A percentile compares a stretch with the other conserved stretches of the same genome.
Evolutionary conservation across 2,113 vertebrate species (phyloP).

Genomic region (Hemicordylus capensis): DNA sequence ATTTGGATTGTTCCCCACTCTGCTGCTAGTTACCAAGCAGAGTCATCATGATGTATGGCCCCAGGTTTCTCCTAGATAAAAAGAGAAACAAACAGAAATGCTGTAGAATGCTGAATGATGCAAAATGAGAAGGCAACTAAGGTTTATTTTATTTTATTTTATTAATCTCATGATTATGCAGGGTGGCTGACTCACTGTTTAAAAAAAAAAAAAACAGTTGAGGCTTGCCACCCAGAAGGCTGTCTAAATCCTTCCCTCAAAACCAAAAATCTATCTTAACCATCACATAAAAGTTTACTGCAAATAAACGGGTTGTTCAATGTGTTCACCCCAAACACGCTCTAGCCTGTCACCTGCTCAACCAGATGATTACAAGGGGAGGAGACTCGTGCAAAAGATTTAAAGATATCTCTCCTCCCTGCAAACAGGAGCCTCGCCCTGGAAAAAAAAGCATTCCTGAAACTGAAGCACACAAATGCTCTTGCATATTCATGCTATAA

Average conservation of each 20-base stretch:
- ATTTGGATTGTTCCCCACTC: too few relatives aligned
- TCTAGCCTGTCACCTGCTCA: constrained; percentile 8
- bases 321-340: background rate
- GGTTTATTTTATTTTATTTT: constrained; percentile 15
- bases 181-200: constrained; percentile 23
- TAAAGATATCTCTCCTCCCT: background rate
- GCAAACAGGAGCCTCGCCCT: background rate
- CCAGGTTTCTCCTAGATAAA: background rate
- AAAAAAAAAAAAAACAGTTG: constrained; percentile 13
- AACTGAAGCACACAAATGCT: background rate
- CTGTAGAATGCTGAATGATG: background rate
- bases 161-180: constrained; percentile 7
- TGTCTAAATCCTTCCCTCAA: constrained; percentile 14
- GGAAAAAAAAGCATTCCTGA: background rate
- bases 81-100: background rate
- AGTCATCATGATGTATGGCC: too few relatives aligned
- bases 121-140: background rate
- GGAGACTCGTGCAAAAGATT: background rate
- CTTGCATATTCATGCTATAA: background rate
- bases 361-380: constrained; percentile 12
- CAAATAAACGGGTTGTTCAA: constrained; percentile 17
- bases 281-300: constrained; percentile 12
- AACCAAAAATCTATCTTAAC: constrained; percentile 35
- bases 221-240: constrained; percentile 26
- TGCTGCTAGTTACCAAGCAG: too few relatives aligned